Evolutionary conservation across 2,113 vertebrate species (phyloP).

Genomic region (Paracanthobrama guichenoti): DNA sequence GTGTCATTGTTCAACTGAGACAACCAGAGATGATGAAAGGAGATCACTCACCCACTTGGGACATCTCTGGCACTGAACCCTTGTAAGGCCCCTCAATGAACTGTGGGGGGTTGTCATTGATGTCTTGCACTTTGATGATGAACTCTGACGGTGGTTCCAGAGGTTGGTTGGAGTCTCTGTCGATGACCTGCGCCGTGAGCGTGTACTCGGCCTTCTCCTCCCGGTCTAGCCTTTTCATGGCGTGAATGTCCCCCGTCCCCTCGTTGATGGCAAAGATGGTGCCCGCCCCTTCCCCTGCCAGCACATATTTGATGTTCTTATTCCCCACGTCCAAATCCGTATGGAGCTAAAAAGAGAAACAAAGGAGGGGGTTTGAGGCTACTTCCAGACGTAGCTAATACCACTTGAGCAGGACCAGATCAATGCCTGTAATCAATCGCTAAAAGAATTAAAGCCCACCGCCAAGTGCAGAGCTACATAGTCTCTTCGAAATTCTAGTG

Average conservation of each 20-base stretch:
- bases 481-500: slow-evolving; percentile 29
- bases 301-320: slow-evolving; percentile 93
- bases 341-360: slow-evolving; percentile 80
- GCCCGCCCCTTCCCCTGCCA: slow-evolving; percentile 94
- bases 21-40: slow-evolving; percentile 30
- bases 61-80: slow-evolving; percentile 94
- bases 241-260: slow-evolving; percentile 95
- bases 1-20: slow-evolving; percentile 27
- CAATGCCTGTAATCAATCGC: slow-evolving; percentile 45
- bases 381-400: slow-evolving; percentile 11
- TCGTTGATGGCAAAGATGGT: slow-evolving; percentile 99
- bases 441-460: slow-evolving; percentile 18
- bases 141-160: slow-evolving; percentile 96
- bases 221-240: slow-evolving; percentile 97
- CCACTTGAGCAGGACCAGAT: slow-evolving; percentile 24
- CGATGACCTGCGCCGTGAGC: slow-evolving; percentile 90
- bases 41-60: slow-evolving; percentile 86
- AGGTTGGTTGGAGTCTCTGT: slow-evolving; percentile 88
- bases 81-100: slow-evolving; percentile 92
- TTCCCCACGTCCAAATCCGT: slow-evolving; percentile 91
- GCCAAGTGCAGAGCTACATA: slow-evolving; percentile 8
- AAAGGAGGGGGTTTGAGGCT: slow-evolving; percentile 35
- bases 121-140: slow-evolving; percentile 99
- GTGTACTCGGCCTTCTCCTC: slow-evolving; percentile 99
- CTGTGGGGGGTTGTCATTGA: slow-evolving; percentile 98